These are phyloP conservation scores for Tachysurus fulvidraco DNA, from an alignment of 2,113 vertebrate species.

Conservation along the genomic window DNA sequence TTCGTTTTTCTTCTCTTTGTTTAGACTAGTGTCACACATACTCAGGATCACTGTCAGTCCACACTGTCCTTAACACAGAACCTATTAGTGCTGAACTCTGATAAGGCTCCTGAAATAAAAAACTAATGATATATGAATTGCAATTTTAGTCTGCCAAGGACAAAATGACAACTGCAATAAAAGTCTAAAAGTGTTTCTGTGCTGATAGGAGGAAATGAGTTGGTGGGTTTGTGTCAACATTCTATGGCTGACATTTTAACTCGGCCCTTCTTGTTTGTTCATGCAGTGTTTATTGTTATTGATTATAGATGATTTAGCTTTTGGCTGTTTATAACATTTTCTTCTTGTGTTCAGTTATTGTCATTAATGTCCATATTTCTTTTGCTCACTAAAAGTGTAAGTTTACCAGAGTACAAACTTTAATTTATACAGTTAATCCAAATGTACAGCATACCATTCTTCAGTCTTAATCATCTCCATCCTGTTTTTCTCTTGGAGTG, in stretches of 20 bases:
- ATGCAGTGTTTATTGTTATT: slow-evolving; percentile 48
- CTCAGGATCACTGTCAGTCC: slow-evolving; percentile 14
- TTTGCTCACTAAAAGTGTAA: neutral
- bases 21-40: slow-evolving; percentile 1
- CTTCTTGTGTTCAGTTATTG: neutral
- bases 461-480: neutral
- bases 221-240: slow-evolving; percentile 33
- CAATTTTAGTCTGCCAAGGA: slow-evolving; percentile 42
- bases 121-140: slow-evolving; percentile 47
- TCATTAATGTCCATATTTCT: neutral
- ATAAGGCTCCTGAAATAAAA: slow-evolving; percentile 43
- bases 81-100: slow-evolving; percentile 39
- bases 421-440: neutral
- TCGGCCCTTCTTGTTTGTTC: slow-evolving; percentile 39
- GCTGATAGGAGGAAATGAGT: slow-evolving; percentile 27
- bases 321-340: slow-evolving; percentile 20
- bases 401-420: neutral
- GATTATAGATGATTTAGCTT: slow-evolving; percentile 39
- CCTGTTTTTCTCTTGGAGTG: neutral
- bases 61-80: slow-evolving; percentile 34
- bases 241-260: slow-evolving; percentile 42
- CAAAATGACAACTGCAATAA: slow-evolving; percentile 50
- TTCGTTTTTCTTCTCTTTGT: neutral
- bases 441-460: neutral
- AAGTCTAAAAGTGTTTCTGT: slow-evolving; percentile 39